phyloP scores from a whole-genome alignment of 2,888 invertebrate species.

The Cantharis nigra region DNA sequence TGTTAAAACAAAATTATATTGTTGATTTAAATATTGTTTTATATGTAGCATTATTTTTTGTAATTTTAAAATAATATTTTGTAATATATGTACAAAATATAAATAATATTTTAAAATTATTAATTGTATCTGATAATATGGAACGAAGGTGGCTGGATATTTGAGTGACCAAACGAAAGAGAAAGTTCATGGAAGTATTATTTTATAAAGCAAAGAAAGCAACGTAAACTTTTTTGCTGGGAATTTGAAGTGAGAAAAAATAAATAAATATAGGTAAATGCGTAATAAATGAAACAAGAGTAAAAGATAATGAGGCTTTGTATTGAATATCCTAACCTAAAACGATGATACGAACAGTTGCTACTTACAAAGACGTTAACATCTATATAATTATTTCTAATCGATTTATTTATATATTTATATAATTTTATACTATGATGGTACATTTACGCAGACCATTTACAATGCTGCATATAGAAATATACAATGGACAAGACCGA shows the following conservation, averaged over 20 bases:
- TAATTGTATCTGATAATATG: too few relatives aligned
- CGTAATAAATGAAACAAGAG: conserved; percentile 26
- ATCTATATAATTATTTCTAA: conserved; percentile 56
- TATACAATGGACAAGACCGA: conserved; percentile 27
- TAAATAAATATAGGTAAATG: not conserved
- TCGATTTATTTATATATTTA: conserved; percentile 55
- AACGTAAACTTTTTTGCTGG: not conserved
- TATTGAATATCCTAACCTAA: conserved; percentile 57
- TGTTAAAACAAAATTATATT: too few relatives aligned
- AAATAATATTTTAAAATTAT: too few relatives aligned
- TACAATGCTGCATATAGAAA: conserved; percentile 44
- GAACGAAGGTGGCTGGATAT: too few relatives aligned
- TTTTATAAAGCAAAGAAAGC: not conserved
- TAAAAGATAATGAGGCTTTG: conserved; percentile 48
- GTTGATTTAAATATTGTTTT: too few relatives aligned
- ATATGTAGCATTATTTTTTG: too few relatives aligned
- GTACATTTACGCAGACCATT: conserved; percentile 50
- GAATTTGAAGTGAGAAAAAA: not conserved
- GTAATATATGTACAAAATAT: too few relatives aligned
- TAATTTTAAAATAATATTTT: too few relatives aligned
- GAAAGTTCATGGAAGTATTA: not conserved
- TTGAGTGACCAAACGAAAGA: not conserved
- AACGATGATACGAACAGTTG: conserved; percentile 58
- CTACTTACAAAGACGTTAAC: conserved; percentile 60
- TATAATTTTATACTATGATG: conserved; percentile 52